A percentile compares a stretch with the other conserved stretches of the same genome.
These are phyloP conservation scores for Thunnus albacares DNA, from an alignment of 2,797 vertebrate genomes.

Conservation along the genomic window DNA sequence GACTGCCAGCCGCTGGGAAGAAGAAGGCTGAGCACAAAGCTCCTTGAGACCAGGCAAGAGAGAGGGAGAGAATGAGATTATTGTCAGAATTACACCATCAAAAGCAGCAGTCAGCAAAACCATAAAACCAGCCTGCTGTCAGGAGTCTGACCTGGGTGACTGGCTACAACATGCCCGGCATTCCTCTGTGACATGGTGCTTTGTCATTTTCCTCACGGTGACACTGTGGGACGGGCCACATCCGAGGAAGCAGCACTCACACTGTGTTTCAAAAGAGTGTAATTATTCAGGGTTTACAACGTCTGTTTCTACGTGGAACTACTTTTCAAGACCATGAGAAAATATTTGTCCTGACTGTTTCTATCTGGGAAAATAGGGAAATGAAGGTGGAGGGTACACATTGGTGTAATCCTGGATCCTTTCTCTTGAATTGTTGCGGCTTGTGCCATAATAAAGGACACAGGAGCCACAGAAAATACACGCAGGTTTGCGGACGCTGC, in stretches of 20 bases:
- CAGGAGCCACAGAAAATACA: conserved; percentile 62
- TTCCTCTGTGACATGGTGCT: conserved; percentile 74
- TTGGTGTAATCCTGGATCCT: conserved; percentile 32
- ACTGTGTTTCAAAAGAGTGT: background rate
- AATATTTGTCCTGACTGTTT: background rate
- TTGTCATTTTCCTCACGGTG: conserved; percentile 70
- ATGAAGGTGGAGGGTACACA: conserved; percentile 7
- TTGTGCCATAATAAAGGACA: conserved; percentile 64
- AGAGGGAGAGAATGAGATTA: conserved; percentile 77
- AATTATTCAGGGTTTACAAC: conserved; percentile 33
- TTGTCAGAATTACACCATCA: conserved; percentile 81
- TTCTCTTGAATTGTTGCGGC: conserved; percentile 49
- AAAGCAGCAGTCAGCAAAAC: conserved; percentile 77
- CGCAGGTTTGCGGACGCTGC: conserved; percentile 77
- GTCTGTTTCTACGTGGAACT: background rate
- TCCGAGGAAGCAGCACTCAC: conserved; percentile 30
- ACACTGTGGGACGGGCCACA: conserved; percentile 47
- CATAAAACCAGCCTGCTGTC: conserved; percentile 71
- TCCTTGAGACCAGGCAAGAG: conserved; percentile 62
- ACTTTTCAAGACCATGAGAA: background rate
- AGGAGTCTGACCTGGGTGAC: conserved; percentile 75
- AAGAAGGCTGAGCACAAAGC: conserved; percentile 68
- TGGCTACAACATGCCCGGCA: conserved; percentile 74
- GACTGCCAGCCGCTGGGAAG: conserved; percentile 70
- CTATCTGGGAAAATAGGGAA: background rate